Evolutionary conservation across 1,140 invertebrate genomes (phyloP).

Genomic region (Drosophila cardini): DNA sequence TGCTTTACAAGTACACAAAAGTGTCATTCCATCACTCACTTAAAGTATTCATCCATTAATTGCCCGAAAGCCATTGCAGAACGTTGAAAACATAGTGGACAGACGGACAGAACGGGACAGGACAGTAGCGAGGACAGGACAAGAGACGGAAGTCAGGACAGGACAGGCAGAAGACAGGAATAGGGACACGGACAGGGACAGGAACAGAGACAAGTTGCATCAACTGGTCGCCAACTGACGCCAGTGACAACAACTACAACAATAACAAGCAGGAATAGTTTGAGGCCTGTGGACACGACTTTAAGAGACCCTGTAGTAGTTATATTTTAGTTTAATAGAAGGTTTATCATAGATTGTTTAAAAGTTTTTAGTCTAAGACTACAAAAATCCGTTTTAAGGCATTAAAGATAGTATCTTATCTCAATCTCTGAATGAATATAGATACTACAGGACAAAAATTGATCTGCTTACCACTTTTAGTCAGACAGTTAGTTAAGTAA

Average conservation of each 20-base stretch:
- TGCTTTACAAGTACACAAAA: conserved; percentile 84
- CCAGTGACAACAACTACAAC: conserved; percentile 51
- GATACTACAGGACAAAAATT: no score
- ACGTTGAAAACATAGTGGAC: conserved; percentile 6
- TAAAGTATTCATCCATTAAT: conserved; percentile 85
- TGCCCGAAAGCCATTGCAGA: conserved; percentile 78
- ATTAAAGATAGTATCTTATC: no score
- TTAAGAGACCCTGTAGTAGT: no score
- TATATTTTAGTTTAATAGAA: no score
- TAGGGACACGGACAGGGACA: conserved; percentile 47
- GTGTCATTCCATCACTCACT: conserved; percentile 85
- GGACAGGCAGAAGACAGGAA: conserved; percentile 25
- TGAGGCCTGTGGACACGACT: no score
- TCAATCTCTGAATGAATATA: no score
- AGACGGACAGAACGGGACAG: conserved; percentile 27
- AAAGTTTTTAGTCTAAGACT: no score
- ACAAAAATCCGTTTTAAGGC: no score
- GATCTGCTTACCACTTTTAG: no score
- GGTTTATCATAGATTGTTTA: no score
- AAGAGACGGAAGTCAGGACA: conserved; percentile 51
- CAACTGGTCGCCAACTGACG: conserved; percentile 63
- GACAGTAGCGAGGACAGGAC: conserved; percentile 23
- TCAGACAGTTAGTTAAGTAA: no score
- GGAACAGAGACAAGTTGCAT: conserved; percentile 37
- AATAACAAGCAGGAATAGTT: conserved; percentile 6